Evolutionary conservation across 2,888 invertebrate genomes (phyloP).

Genomic region (Phaedon cochleariae): DNA sequence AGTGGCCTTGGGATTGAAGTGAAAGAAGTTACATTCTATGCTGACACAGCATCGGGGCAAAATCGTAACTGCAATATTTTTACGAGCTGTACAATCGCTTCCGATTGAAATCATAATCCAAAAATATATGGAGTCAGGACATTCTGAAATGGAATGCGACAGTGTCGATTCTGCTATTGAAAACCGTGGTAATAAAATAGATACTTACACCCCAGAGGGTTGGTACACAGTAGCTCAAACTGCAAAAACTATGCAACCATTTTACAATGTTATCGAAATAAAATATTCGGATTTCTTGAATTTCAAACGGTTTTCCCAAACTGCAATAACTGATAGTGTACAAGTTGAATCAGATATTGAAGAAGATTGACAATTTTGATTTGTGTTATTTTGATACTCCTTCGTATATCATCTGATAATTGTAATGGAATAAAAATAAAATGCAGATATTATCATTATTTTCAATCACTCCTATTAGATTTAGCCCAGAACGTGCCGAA

Average conservation of each 20-base stretch:
- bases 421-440: no score
- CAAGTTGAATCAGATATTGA: no score
- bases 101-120: conserved; percentile 30
- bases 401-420: no score
- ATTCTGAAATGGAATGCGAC: conserved; percentile 37
- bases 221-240: conserved; percentile 36
- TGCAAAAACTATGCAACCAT: conserved; percentile 28
- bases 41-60: not conserved
- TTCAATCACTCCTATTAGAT: no score
- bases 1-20: no score
- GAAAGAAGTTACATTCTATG: no score
- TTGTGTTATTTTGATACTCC: not conserved
- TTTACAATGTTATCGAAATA: not conserved
- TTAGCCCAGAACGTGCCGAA: no score
- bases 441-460: no score
- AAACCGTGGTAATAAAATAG: conserved; percentile 29
- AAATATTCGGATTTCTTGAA: not conserved
- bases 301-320: no score
- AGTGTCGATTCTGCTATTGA: conserved; percentile 35
- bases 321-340: no score
- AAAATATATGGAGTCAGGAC: conserved; percentile 31
- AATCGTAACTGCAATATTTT: conserved; percentile 33
- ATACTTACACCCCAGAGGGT: conserved; percentile 34
- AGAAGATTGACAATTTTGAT: no score
- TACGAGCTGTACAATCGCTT: conserved; percentile 24